A percentile compares a stretch with the other conserved stretches of the same genome.
Evolutionary conservation across 1,140 invertebrate species (phyloP).

Genomic region (Vanessa tameamea): DNA sequence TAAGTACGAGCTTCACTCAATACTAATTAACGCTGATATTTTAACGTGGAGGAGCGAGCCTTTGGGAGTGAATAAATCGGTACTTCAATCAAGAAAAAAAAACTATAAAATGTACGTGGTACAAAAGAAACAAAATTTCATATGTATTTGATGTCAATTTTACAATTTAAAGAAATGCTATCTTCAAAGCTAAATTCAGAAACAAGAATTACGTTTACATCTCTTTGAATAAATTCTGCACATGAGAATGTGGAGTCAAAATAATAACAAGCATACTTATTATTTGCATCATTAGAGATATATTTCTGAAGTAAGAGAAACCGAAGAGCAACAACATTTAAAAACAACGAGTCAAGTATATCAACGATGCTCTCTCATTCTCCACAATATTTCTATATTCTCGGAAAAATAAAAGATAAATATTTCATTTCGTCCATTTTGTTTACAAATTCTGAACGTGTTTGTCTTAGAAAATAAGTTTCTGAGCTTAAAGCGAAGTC

Average conservation of each 20-base stretch:
- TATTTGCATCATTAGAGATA: constrained; percentile 1
- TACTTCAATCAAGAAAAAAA: too few species aligned
- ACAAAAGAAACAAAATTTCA: too few species aligned
- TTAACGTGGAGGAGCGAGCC: too few species aligned
- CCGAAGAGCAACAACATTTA: neutral
- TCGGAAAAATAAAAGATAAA: constrained; percentile 28
- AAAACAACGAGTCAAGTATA: neutral
- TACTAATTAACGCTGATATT: too few species aligned
- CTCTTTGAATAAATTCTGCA: neutral
- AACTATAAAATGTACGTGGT: too few species aligned
- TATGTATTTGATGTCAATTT: too few species aligned
- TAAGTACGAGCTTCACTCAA: too few species aligned
- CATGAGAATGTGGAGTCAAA: neutral
- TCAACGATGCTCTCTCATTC: neutral
- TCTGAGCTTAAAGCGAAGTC: constrained; percentile 29
- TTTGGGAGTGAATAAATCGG: too few species aligned
- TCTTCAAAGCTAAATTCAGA: too few species aligned
- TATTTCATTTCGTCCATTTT: constrained; percentile 36
- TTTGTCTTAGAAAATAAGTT: constrained; percentile 38
- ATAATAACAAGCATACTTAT: neutral
- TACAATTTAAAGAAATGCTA: too few species aligned
- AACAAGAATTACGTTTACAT: neutral
- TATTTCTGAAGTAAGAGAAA: neutral
- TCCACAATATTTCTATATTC: constrained; percentile 13
- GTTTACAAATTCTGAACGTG: constrained; percentile 34